These are phyloP conservation scores for Hippocampus zosterae DNA, from an alignment of 2,113 vertebrate genomes.

Conservation along the genomic window DNA sequence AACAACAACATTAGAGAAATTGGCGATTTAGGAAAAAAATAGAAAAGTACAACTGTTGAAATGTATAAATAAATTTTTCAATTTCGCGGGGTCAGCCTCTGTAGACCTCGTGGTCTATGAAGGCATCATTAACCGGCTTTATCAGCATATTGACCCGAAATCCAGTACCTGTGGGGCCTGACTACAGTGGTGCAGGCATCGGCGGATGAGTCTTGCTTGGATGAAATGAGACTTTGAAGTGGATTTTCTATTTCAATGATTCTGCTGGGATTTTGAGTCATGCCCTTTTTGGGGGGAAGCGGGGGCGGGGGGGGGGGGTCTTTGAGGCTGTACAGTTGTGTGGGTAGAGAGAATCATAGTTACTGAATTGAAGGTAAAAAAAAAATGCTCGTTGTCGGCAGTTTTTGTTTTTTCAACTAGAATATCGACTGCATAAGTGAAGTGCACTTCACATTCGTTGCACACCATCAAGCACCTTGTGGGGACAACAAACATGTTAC, in stretches of 20 bases:
- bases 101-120: conserved; percentile 70
- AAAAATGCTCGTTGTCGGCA: too few species aligned
- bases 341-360: conserved; percentile 56
- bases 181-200: conserved; percentile 59
- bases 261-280: conserved; percentile 73
- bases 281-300: conserved; percentile 49
- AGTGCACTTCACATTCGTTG: background rate
- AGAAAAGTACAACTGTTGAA: conserved; percentile 61
- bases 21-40: conserved; percentile 60
- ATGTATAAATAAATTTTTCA: conserved; percentile 57
- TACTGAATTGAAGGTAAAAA: conserved; percentile 23
- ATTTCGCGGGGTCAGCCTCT: conserved; percentile 72
- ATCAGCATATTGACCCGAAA: conserved; percentile 74
- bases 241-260: conserved; percentile 73
- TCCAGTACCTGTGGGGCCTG: conserved; percentile 67
- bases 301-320: conserved; percentile 1
- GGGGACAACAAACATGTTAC: background rate
- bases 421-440: background rate
- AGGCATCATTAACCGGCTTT: conserved; percentile 75
- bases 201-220: conserved; percentile 59
- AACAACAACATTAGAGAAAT: conserved; percentile 35
- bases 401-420: background rate
- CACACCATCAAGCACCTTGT: background rate
- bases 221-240: conserved; percentile 80
- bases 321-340: conserved; percentile 57